A percentile compares a stretch with the other conserved stretches of the same genome.
Evolutionary conservation across 1,140 invertebrate species (phyloP).

Genomic region (Cotesia typhae): DNA sequence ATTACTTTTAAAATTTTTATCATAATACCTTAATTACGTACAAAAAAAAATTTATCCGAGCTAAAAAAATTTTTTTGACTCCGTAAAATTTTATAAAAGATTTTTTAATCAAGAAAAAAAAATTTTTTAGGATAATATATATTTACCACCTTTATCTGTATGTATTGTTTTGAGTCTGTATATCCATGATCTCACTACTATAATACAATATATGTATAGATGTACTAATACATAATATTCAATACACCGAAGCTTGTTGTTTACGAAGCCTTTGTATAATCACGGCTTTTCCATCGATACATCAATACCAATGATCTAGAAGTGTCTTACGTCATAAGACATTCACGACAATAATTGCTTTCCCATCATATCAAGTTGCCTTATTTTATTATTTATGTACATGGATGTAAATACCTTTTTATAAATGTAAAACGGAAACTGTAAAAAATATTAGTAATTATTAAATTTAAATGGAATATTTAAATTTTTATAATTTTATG

Average conservation of each 20-base stretch:
- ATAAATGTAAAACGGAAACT: too few relatives aligned
- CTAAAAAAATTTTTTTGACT: too few relatives aligned
- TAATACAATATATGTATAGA: too few relatives aligned
- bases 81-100: too few relatives aligned
- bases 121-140: not conserved
- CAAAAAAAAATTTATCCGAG: too few relatives aligned
- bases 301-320: slow-evolving; percentile 22
- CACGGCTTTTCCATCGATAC: slow-evolving; percentile 11
- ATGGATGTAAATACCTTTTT: not conserved
- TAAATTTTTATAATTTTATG: too few relatives aligned
- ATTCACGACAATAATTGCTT: slow-evolving; percentile 23
- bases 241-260: not conserved
- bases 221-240: not conserved
- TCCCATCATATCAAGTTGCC: not conserved
- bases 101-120: too few relatives aligned
- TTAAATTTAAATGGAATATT: too few relatives aligned
- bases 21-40: too few relatives aligned
- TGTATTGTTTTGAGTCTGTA: not conserved
- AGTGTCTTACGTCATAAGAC: slow-evolving; percentile 24
- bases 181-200: not conserved
- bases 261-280: not conserved
- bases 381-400: not conserved
- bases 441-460: too few relatives aligned
- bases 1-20: too few relatives aligned
- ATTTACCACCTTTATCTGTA: not conserved